Conservation (phyloP, 1,140 invertebrate species). For the Nylanderia fulva region DNA sequence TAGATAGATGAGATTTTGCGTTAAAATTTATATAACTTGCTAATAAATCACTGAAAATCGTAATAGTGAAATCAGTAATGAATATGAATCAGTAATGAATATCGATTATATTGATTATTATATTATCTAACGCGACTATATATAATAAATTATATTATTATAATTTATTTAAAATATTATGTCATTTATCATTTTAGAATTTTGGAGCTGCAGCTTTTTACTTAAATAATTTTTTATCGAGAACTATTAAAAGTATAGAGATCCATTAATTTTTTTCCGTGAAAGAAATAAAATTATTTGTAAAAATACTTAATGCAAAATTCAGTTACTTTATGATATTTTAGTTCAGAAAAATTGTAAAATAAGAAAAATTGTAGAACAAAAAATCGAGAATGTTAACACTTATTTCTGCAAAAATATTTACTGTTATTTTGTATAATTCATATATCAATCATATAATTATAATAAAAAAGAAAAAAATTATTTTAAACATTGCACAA, state of each 20-base stretch:
- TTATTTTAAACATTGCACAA: background rate
- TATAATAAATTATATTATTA: conserved; percentile 1
- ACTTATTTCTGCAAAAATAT: conserved; percentile 14
- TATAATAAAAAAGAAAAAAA: background rate
- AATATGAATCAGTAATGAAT: background rate
- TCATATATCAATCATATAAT: conserved; percentile 5
- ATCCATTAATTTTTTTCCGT: conserved; percentile 5
- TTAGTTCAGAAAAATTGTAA: background rate
- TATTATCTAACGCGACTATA: background rate
- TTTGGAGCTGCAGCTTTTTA: background rate
- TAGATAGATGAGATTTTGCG: background rate
- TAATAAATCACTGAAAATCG: background rate
- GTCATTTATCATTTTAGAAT: too few species aligned
- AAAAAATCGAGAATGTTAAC: conserved; percentile 33
- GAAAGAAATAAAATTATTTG: conserved; percentile 10
- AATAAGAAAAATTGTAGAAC: conserved; percentile 19
- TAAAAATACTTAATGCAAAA: conserved; percentile 15
- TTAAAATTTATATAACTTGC: background rate
- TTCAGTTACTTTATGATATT: background rate
- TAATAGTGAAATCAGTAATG: background rate
- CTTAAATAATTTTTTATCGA: background rate
- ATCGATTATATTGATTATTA: background rate
- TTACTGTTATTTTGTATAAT: background rate
- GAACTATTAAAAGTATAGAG: background rate
- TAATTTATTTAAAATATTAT: background rate